These are phyloP conservation scores for Scartelaos histophorus DNA, from an alignment of 2,113 vertebrate species.

Conservation along the genomic window DNA sequence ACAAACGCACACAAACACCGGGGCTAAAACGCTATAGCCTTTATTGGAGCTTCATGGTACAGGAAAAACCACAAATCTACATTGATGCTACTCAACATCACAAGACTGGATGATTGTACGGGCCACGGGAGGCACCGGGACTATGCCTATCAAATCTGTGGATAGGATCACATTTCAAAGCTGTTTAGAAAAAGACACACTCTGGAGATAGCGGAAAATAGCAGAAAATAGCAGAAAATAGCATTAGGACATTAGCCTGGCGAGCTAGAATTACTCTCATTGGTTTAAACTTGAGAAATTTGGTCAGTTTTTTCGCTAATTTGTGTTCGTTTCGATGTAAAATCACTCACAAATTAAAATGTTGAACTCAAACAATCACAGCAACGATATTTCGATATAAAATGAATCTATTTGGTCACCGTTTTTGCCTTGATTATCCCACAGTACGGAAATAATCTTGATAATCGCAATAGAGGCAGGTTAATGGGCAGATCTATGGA, in stretches of 20 bases:
- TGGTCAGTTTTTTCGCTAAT: not conserved
- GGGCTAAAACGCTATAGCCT: conserved; percentile 71
- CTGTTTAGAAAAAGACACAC: conserved; percentile 57
- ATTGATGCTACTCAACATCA: conserved; percentile 72
- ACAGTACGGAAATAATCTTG: too few relatives aligned
- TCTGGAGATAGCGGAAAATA: conserved; percentile 42
- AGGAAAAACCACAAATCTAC: conserved; percentile 74
- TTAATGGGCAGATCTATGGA: too few relatives aligned
- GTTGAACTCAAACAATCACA: too few relatives aligned
- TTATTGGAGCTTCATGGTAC: conserved; percentile 77
- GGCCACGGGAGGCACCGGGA: too few relatives aligned
- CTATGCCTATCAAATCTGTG: not conserved
- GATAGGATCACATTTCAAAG: conserved; percentile 46
- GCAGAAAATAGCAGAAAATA: conserved; percentile 37
- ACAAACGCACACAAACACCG: conserved; percentile 36
- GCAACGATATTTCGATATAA: too few relatives aligned
- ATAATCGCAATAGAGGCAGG: too few relatives aligned
- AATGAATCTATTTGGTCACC: too few relatives aligned
- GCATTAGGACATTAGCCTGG: not conserved
- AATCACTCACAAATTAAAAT: too few relatives aligned
- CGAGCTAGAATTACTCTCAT: not conserved
- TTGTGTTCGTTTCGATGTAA: too few relatives aligned
- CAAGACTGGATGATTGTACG: conserved; percentile 62
- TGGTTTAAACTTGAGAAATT: not conserved
- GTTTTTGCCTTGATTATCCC: too few relatives aligned